Percentiles rank a stretch among this genome's conserved stretches.
Evolutionary conservation across 2,113 vertebrate species (phyloP).

Genomic region (Cyphomyrus plagiostoma): DNA sequence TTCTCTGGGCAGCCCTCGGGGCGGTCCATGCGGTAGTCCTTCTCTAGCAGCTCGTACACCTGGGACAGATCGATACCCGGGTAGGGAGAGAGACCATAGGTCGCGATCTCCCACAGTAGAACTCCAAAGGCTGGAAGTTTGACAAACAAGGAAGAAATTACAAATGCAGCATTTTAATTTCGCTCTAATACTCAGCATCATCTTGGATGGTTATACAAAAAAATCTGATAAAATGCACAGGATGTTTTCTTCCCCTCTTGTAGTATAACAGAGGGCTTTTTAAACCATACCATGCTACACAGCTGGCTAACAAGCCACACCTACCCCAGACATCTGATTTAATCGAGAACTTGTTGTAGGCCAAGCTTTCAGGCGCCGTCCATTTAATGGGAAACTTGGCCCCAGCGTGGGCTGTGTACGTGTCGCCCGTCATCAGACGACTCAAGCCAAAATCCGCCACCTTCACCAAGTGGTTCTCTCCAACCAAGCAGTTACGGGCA

Average conservation of each 20-base stretch:
- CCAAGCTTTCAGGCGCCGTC: slow-evolving; percentile 94
- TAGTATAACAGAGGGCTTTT: not conserved
- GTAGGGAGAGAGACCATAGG: slow-evolving; percentile 96
- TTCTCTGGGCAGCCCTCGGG: slow-evolving; percentile 96
- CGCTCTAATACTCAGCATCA: not conserved
- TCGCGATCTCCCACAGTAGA: slow-evolving; percentile 95
- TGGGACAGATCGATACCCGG: slow-evolving; percentile 96
- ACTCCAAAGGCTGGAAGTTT: slow-evolving; percentile 80
- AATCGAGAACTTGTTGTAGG: slow-evolving; percentile 99
- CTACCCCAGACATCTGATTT: slow-evolving; percentile 99
- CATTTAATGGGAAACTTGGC: slow-evolving; percentile 99
- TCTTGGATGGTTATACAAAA: not conserved
- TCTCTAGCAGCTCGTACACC: slow-evolving; percentile 94
- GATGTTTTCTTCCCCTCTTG: not conserved
- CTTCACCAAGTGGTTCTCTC: slow-evolving; percentile 98
- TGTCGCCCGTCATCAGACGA: slow-evolving; percentile 92
- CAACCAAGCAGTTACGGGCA: slow-evolving; percentile 95
- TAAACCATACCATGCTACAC: not conserved
- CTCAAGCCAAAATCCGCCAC: slow-evolving; percentile 97
- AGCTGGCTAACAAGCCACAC: not conserved
- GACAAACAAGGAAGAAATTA: slow-evolving; percentile 2
- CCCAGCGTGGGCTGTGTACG: slow-evolving; percentile 88
- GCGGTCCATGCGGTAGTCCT: slow-evolving; percentile 95
- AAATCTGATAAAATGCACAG: not conserved
- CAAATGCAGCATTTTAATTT: not conserved